Percentiles rank a stretch among this genome's conserved stretches.
phyloP scores from a whole-genome alignment of 2,888 invertebrate genomes.

The Caenorhabditis sp. region DNA sequence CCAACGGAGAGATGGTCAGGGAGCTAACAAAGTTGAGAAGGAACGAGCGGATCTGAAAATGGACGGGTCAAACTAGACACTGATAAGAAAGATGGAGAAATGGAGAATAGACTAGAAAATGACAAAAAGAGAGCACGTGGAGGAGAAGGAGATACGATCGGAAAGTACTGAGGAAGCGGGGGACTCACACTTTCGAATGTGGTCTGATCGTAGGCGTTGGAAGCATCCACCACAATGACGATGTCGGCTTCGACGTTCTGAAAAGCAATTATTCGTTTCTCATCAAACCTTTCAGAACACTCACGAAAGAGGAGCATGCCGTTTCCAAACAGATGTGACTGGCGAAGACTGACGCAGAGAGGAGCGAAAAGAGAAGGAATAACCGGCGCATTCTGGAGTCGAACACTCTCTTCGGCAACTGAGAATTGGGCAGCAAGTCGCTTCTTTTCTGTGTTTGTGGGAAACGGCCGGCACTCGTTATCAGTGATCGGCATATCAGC shows the following conservation, averaged over 20 bases:
- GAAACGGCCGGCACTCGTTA: neutral
- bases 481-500: conserved; percentile 27
- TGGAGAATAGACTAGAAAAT: conserved; percentile 23
- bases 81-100: neutral
- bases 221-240: conserved; percentile 49
- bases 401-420: neutral
- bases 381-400: conserved; percentile 3
- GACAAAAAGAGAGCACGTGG: conserved; percentile 1
- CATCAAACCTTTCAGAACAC: no score
- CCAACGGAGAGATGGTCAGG: conserved; percentile 57
- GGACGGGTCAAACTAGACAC: conserved; percentile 9
- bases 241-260: conserved; percentile 58
- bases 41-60: conserved; percentile 53
- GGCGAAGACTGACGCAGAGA: conserved; percentile 13
- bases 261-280: conserved; percentile 4
- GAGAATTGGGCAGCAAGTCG: neutral
- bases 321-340: conserved; percentile 46
- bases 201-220: conserved; percentile 37
- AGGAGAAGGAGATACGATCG: no score
- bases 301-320: conserved; percentile 42
- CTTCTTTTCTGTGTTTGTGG: no score
- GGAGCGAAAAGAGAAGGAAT: neutral
- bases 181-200: conserved; percentile 37
- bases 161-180: neutral
- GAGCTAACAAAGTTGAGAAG: conserved; percentile 46